Evolutionary conservation across 2,113 vertebrate genomes (phyloP).

Genomic region (Xiphophorus couchianus): DNA sequence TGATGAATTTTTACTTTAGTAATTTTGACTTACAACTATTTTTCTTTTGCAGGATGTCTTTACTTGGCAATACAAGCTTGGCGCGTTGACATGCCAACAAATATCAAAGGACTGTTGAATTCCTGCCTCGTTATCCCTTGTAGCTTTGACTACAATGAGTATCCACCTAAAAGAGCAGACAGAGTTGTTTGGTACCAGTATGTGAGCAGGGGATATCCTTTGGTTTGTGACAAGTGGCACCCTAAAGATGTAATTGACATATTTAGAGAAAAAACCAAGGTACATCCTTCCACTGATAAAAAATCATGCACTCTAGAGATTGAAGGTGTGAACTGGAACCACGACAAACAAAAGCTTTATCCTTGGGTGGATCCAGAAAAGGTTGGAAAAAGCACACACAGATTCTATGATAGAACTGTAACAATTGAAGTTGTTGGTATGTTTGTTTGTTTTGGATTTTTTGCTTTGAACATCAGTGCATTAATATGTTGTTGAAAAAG

Average conservation of each 20-base stretch:
- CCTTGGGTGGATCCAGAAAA: slow-evolving; percentile 71
- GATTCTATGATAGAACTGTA: slow-evolving; percentile 62
- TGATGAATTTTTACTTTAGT: neutral
- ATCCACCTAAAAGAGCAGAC: slow-evolving; percentile 24
- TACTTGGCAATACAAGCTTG: slow-evolving; percentile 38
- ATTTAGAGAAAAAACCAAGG: slow-evolving; percentile 22
- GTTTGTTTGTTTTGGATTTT: neutral
- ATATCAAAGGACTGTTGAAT: slow-evolving; percentile 39
- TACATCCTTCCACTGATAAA: accelerated
- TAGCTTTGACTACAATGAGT: slow-evolving; percentile 32
- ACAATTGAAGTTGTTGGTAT: slow-evolving; percentile 52
- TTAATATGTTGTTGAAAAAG: neutral
- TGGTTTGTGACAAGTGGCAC: slow-evolving; percentile 43
- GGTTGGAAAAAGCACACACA: slow-evolving; percentile 34
- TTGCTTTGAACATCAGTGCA: neutral
- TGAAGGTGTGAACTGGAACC: neutral
- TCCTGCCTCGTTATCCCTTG: slow-evolving; percentile 75
- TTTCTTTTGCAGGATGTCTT: slow-evolving; percentile 36
- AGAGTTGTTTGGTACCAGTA: slow-evolving; percentile 72
- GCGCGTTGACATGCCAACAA: slow-evolving; percentile 41
- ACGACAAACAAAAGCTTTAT: slow-evolving; percentile 61
- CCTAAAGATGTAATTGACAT: accelerated
- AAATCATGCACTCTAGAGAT: slow-evolving; percentile 53
- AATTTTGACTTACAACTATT: neutral
- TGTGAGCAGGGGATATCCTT: slow-evolving; percentile 37